Evolutionary conservation across 1,140 invertebrate species (phyloP).

Genomic region (Neomicropteryx cornuta): DNA sequence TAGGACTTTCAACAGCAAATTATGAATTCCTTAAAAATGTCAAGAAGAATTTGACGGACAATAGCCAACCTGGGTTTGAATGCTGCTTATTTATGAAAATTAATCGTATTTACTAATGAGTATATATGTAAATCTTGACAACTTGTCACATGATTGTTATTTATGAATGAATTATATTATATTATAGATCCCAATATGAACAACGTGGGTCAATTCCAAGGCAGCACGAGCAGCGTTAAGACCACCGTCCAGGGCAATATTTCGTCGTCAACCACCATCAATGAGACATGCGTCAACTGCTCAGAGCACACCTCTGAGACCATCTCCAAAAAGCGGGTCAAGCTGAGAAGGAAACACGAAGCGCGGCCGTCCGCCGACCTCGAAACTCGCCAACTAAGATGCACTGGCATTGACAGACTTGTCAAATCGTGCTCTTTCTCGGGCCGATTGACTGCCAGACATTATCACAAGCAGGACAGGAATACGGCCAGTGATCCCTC

Average conservation of each 20-base stretch:
- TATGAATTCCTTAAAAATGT: too few species aligned
- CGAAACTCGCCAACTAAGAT: conserved; percentile 8
- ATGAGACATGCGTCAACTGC: conserved; percentile 42
- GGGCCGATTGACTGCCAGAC: conserved; percentile 41
- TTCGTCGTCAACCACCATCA: conserved; percentile 52
- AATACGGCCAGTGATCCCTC: conserved; percentile 49
- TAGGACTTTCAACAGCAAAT: too few species aligned
- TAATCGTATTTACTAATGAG: too few species aligned
- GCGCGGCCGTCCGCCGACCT: conserved; percentile 12
- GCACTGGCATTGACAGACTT: conserved; percentile 27
- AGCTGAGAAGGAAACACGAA: conserved; percentile 37
- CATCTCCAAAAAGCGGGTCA: conserved; percentile 51
- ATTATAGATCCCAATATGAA: too few species aligned
- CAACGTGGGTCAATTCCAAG: conserved; percentile 29
- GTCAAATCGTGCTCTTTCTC: conserved; percentile 58
- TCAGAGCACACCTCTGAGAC: conserved; percentile 38
- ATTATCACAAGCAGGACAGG: conserved; percentile 39
- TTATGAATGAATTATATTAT: too few species aligned
- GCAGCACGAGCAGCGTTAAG: conserved; percentile 34
- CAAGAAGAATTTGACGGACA: too few species aligned
- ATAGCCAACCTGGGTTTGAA: too few species aligned
- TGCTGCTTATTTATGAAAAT: too few species aligned
- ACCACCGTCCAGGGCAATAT: conserved; percentile 33
- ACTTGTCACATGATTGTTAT: too few species aligned
- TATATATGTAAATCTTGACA: too few species aligned